Evolutionary conservation across 2,797 vertebrate genomes (phyloP), one percentile per base, ranked within the genome.

Genomic region (Chaunax sp.): DNA sequence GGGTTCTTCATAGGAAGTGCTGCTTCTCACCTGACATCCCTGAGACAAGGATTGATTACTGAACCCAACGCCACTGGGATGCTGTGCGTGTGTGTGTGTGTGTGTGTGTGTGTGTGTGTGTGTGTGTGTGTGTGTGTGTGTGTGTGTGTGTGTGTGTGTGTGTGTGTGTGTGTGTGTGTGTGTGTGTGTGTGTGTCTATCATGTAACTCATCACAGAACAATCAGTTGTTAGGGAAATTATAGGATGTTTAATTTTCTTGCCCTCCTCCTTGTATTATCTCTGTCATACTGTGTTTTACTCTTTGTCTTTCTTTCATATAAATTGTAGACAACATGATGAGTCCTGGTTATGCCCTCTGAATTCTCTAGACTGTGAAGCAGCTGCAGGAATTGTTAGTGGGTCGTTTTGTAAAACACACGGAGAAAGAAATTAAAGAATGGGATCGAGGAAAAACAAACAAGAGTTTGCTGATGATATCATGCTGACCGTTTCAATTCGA

Each of bases 181-280:
- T 49, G 49, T 52, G 44, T 59, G 61, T 61, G 41, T 66, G 49
- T 60, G 60, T 62, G 67, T 3, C n/a, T n/a, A n/a, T n/a, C n/a
- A 16, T 79, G 66, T 83, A 83, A 79, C 78, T 80, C 65, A 81
- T 92, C 93, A 92, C 92, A 72, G 57, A 73, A 89, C 90, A 93
- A 90, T 93, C 90, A 94, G 95, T 93, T 94, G 94, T 95, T 94
- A 94, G 90, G 94, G 93, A 95, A 96, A 95, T 93, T 90, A 92
- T 93, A 94, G 90, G 91, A 72, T 57, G 91, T 93, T 94, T 94
- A 96, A 96, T 44, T 55, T n/a, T 12, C 22, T 6, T 2, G 13
- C 7, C 44, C 8, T 41, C 13, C 33, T n/a, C 61, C 6, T 37
- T 13, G 45, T 23, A 6, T 47, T 47, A 10, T 35, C 33, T 35